These are phyloP conservation scores for Philopedon plagiatum DNA, from an alignment of 2,888 invertebrate species.

Conservation along the genomic window DNA sequence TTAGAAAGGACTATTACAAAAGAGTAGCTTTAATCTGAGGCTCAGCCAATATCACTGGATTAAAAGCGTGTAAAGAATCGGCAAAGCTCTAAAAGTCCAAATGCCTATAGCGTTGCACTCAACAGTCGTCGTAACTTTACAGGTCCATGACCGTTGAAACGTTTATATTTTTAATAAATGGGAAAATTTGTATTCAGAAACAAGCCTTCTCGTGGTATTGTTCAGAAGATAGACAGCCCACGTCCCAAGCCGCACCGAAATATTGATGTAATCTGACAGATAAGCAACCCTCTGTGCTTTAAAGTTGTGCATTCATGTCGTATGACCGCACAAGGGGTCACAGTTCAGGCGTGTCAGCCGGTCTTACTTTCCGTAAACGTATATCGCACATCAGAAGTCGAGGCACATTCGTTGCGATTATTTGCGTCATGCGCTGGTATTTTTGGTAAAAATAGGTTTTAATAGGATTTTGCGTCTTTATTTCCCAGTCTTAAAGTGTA, in stretches of 20 bases:
- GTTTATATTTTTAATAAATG: conserved; percentile 63
- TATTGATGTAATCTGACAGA: conserved; percentile 67
- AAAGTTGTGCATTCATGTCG: conserved; percentile 55
- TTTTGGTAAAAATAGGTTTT: conserved; percentile 41
- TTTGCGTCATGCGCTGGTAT: conserved; percentile 31
- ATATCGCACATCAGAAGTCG: conserved; percentile 49
- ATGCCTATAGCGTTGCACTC: conserved; percentile 10
- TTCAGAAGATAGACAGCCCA: conserved; percentile 64
- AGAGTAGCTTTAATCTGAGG: not conserved
- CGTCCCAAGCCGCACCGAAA: conserved; percentile 64
- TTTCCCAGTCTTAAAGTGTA: conserved; percentile 21
- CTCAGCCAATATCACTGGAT: conserved; percentile 12
- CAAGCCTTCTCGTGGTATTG: conserved; percentile 42
- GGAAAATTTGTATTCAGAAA: conserved; percentile 66
- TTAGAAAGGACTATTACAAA: no score
- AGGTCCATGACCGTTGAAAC: conserved; percentile 59
- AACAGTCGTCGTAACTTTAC: conserved; percentile 24
- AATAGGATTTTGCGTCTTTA: conserved; percentile 43
- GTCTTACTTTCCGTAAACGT: conserved; percentile 46
- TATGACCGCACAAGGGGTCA: conserved; percentile 54
- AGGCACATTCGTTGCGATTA: conserved; percentile 38
- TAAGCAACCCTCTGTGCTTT: conserved; percentile 60
- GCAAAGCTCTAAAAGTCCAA: conserved; percentile 12
- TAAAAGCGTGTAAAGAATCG: conserved; percentile 1
- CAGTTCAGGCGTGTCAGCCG: conserved; percentile 52